These are phyloP conservation scores for Apomyelois bistriatella DNA, from an alignment of 2,888 invertebrate genomes.

Conservation along the genomic window DNA sequence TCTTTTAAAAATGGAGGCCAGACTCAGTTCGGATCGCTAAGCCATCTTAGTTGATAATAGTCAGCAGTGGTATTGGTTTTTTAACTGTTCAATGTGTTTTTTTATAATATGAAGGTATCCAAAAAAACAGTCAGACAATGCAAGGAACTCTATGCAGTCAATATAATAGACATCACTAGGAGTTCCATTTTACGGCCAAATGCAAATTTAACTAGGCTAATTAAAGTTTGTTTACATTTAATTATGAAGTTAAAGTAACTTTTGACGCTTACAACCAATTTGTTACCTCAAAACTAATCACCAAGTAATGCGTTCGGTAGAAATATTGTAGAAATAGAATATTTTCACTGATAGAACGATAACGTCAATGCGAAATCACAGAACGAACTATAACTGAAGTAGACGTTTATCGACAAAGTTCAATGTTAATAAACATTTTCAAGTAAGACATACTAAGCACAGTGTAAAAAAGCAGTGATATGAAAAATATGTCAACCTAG, in stretches of 20 bases:
- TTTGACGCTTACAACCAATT: neutral
- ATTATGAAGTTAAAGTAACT: neutral
- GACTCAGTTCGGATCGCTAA: no score
- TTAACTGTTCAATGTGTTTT: no score
- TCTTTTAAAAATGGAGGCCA: no score
- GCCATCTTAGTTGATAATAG: no score
- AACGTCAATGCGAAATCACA: neutral
- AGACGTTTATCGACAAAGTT: no score
- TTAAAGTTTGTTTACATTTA: neutral
- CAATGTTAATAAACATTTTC: neutral
- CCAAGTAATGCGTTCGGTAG: neutral
- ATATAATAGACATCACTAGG: no score
- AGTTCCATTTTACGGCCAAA: no score
- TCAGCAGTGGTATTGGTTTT: no score
- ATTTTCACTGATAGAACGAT: neutral
- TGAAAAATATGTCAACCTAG: neutral
- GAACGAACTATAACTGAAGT: neutral
- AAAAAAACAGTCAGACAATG: no score
- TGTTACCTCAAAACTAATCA: slow-evolving; percentile 2
- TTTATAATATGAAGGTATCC: no score
- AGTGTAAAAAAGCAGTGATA: neutral
- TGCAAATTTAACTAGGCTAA: neutral
- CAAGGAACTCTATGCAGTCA: no score
- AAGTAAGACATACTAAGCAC: neutral
- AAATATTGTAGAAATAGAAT: slow-evolving; percentile 3